phyloP scores from a whole-genome alignment of 2,113 vertebrate species.

The Oncorhynchus clarkii region DNA sequence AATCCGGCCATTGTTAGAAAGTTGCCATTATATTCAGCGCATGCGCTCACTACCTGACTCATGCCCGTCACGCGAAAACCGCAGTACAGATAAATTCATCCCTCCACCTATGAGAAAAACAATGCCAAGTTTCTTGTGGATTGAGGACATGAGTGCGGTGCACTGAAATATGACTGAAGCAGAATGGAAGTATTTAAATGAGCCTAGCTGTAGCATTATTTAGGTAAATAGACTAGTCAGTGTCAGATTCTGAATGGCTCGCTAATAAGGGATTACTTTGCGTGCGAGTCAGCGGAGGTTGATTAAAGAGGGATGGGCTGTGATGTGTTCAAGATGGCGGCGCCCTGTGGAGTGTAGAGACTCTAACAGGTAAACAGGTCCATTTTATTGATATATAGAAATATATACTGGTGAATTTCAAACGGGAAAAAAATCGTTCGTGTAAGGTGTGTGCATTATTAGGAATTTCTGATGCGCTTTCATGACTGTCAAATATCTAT shows the following conservation, averaged over 20 bases:
- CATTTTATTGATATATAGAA: conserved; percentile 34
- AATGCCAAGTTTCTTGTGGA: conserved; percentile 19
- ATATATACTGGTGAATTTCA: conserved; percentile 16
- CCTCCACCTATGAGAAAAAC: conserved; percentile 62
- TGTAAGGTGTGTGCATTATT: too few species aligned
- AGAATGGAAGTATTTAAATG: accelerated
- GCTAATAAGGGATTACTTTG: conserved; percentile 66
- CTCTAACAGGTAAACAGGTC: conserved; percentile 92
- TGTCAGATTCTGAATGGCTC: background rate
- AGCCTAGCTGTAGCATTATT: background rate
- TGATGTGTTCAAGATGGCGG: conserved; percentile 96
- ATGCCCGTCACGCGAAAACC: conserved; percentile 78
- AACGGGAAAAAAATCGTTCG: background rate
- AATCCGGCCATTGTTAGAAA: too few species aligned
- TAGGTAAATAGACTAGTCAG: too few species aligned
- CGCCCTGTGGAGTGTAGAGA: conserved; percentile 93
- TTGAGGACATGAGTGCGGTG: accelerated
- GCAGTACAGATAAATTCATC: conserved; percentile 58
- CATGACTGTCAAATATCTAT: conserved; percentile 11
- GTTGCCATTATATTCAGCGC: conserved; percentile 50
- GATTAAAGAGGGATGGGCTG: conserved; percentile 75
- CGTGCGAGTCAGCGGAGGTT: conserved; percentile 56
- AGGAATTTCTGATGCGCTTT: background rate
- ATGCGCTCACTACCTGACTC: conserved; percentile 56
- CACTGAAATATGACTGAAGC: background rate